A percentile compares a stretch with the other conserved stretches of the same genome.
Evolutionary conservation across 1,140 invertebrate genomes (phyloP).

Genomic region (Tenebrio molitor): DNA sequence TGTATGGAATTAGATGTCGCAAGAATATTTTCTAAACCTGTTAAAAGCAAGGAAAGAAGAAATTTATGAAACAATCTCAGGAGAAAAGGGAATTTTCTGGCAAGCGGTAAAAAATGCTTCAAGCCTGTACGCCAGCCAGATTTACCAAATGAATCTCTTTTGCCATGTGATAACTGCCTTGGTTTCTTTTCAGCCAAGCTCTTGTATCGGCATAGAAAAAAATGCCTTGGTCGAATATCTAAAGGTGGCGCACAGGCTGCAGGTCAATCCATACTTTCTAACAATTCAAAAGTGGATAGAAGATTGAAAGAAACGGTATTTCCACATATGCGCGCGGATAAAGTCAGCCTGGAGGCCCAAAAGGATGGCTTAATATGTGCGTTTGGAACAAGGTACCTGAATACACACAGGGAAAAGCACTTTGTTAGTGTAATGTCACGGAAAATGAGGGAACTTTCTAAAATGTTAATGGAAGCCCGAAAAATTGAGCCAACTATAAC

Average conservation of each 20-base stretch:
- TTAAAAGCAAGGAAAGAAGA: neutral
- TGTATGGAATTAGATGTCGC: too few relatives aligned
- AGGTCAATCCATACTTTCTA: conserved; percentile 6
- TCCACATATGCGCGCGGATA: conserved; percentile 46
- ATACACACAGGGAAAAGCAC: conserved; percentile 48
- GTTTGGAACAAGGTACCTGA: conserved; percentile 49
- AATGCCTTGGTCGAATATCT: neutral
- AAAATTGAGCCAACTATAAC: conserved; percentile 41
- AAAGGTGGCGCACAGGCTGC: conserved; percentile 3
- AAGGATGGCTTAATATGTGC: conserved; percentile 49
- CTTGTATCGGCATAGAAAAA: conserved; percentile 50
- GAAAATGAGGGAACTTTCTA: conserved; percentile 50
- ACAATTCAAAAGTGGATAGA: conserved; percentile 26
- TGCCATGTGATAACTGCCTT: conserved; percentile 45
- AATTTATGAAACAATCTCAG: conserved; percentile 21
- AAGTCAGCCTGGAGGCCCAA: conserved; percentile 44
- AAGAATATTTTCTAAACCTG: too few relatives aligned
- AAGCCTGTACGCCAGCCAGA: conserved; percentile 3
- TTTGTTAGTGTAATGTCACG: conserved; percentile 40
- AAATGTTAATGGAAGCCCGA: conserved; percentile 45
- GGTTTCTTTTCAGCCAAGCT: conserved; percentile 46
- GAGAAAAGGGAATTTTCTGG: conserved; percentile 44
- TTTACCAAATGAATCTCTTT: conserved; percentile 1
- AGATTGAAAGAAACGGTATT: conserved; percentile 41
- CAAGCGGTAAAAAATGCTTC: neutral